These are phyloP conservation scores for Slavum lentiscoides DNA, from an alignment of 2,888 invertebrate species.

Conservation along the genomic window DNA sequence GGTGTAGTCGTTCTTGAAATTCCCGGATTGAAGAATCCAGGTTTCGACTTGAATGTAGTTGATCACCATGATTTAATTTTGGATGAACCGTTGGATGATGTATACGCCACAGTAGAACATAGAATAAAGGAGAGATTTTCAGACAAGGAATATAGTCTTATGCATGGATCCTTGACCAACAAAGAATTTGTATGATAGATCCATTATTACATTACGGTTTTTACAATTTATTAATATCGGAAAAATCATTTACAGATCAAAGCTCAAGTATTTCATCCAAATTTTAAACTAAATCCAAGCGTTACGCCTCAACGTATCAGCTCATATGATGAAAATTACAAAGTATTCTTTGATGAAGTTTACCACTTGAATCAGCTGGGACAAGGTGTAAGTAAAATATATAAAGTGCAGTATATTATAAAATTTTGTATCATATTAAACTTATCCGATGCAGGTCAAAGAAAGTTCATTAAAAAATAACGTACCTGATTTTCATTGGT, in stretches of 20 bases:
- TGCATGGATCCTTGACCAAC: conserved; percentile 68
- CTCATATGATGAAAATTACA: conserved; percentile 19
- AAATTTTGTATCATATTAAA: neutral
- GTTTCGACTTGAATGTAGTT: conserved; percentile 60
- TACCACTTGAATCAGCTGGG: conserved; percentile 8
- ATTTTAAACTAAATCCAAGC: conserved; percentile 20
- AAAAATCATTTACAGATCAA: conserved; percentile 20
- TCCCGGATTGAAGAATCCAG: conserved; percentile 67
- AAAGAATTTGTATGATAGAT: conserved; percentile 66
- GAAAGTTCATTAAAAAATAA: conserved; percentile 64
- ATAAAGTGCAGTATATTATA: neutral
- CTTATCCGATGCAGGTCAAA: conserved; percentile 56
- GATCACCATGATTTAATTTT: conserved; percentile 66
- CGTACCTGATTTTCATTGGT: conserved; percentile 69
- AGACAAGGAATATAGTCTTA: conserved; percentile 66
- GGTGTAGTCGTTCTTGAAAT: conserved; percentile 71
- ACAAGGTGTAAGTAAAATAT: conserved; percentile 33
- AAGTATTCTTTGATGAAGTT: conserved; percentile 29
- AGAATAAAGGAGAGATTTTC: conserved; percentile 61
- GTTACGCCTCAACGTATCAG: neutral
- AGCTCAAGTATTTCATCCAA: conserved; percentile 33
- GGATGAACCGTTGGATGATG: conserved; percentile 69
- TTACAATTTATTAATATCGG: conserved; percentile 20
- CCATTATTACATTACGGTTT: conserved; percentile 4
- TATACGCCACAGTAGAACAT: conserved; percentile 60